Evolutionary conservation across 1,140 invertebrate genomes (phyloP).

Genomic region (Solenopsis invicta): DNA sequence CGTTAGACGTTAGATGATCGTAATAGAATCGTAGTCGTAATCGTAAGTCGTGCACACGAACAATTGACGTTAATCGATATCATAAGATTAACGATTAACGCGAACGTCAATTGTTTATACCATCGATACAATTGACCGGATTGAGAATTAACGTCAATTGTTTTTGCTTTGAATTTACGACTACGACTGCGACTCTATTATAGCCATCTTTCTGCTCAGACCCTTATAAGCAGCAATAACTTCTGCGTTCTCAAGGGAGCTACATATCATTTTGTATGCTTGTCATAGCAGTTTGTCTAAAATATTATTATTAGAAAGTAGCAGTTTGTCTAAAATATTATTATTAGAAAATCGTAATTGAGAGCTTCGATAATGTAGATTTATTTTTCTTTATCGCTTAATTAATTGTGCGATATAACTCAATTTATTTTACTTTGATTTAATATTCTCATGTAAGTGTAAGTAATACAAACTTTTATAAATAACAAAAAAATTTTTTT

Average conservation of each 20-base stretch:
- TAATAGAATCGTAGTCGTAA: no score
- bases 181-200: no score
- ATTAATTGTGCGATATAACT: neutral
- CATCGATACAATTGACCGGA: no score
- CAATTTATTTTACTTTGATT: neutral
- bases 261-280: conserved; percentile 45
- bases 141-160: no score
- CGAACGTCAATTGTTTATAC: no score
- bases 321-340: conserved; percentile 12
- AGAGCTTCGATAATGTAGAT: neutral
- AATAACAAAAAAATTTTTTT: neutral
- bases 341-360: neutral
- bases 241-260: conserved; percentile 52
- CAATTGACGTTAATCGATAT: no score
- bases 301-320: neutral
- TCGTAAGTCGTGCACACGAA: no score
- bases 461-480: neutral
- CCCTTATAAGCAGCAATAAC: conserved; percentile 45
- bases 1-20: neutral
- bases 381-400: neutral
- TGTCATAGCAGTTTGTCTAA: conserved; percentile 11
- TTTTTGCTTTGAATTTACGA: no score
- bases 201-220: no score
- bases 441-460: neutral
- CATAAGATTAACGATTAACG: no score